phyloP scores from a whole-genome alignment of 2,888 invertebrate genomes.

The Ophraella communa region DNA sequence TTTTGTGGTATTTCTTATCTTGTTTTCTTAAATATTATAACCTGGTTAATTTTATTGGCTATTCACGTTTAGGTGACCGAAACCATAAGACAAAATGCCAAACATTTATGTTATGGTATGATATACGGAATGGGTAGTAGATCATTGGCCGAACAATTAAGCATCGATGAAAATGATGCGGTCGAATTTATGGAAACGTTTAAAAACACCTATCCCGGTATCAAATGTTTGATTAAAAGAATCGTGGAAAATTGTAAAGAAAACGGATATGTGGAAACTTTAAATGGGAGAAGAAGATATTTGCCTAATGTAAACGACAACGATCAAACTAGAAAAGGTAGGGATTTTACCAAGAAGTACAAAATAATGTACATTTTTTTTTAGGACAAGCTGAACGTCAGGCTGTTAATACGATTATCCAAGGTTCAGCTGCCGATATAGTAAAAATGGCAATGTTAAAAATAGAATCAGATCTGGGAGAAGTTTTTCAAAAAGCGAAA shows the following conservation, averaged over 20 bases:
- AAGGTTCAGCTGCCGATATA: slow-evolving; percentile 97
- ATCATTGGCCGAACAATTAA: slow-evolving; percentile 79
- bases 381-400: slow-evolving; percentile 90
- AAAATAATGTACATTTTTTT: slow-evolving; percentile 13
- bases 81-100: slow-evolving; percentile 82
- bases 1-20: no score
- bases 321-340: slow-evolving; percentile 67
- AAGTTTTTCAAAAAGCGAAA: slow-evolving; percentile 57
- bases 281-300: slow-evolving; percentile 79
- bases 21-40: no score
- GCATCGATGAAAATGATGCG: slow-evolving; percentile 81
- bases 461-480: slow-evolving; percentile 68
- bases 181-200: slow-evolving; percentile 80
- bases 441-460: slow-evolving; percentile 88
- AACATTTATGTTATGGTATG: slow-evolving; percentile 94
- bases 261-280: slow-evolving; percentile 83
- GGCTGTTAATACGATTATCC: slow-evolving; percentile 93
- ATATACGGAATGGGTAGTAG: slow-evolving; percentile 95
- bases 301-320: slow-evolving; percentile 76
- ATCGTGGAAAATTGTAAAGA: slow-evolving; percentile 67
- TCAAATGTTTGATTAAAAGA: slow-evolving; percentile 68
- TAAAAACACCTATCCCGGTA: slow-evolving; percentile 76
- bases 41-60: background rate
- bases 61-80: slow-evolving; percentile 68
- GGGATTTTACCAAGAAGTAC: background rate